phyloP scores from a whole-genome alignment of 2,113 vertebrate genomes.

The Myiopsitta monachus region DNA sequence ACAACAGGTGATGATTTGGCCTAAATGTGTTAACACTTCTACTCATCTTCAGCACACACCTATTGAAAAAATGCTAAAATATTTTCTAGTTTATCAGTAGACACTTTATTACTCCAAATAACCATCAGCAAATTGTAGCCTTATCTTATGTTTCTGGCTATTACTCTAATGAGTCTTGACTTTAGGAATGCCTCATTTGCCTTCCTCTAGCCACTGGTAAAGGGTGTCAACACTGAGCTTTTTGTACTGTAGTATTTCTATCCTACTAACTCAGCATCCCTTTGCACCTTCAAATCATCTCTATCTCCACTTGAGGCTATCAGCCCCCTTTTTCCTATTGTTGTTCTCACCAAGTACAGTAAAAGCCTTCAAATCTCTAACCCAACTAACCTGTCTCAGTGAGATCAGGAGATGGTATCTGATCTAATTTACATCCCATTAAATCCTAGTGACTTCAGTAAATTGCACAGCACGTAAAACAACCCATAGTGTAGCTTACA shows the following conservation, averaged over 20 bases:
- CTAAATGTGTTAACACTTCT: fast-evolving
- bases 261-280: background rate
- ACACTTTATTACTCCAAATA: background rate
- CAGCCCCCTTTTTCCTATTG: background rate
- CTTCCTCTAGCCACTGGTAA: background rate
- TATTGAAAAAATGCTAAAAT: background rate
- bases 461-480: background rate
- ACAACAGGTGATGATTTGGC: background rate
- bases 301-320: background rate
- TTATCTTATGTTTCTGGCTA: background rate
- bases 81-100: background rate
- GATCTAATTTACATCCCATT: background rate
- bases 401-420: background rate
- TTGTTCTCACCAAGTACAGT: background rate
- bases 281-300: background rate
- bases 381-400: background rate
- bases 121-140: background rate
- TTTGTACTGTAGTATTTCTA: background rate
- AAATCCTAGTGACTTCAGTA: background rate
- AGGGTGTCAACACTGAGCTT: background rate
- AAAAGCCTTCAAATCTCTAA: background rate
- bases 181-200: background rate
- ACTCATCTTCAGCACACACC: background rate
- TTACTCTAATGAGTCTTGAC: background rate
- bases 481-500: background rate